Evolutionary conservation across 2,797 vertebrate species (phyloP), one percentile per base, ranked within the genome.

Genomic region (Synaphobranchus kaupii): DNA sequence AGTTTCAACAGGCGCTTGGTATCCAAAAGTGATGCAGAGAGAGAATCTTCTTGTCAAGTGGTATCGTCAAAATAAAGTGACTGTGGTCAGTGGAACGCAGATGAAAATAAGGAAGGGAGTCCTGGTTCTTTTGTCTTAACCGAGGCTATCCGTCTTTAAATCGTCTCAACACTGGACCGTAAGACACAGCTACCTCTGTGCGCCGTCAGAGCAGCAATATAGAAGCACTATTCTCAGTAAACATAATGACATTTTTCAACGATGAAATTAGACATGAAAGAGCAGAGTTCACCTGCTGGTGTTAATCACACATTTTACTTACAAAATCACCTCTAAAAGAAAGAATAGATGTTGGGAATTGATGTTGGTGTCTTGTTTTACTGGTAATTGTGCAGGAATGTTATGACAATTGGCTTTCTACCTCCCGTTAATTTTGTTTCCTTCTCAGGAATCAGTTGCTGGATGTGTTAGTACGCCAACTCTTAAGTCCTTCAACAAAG

Each of bases 51-150:
- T 93, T 96, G 96, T 97, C 95, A 95, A 96, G 94, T 94, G 94
- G 97, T 96, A 97, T 94, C 95, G 94, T 95, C 20, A 20, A 95
- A 96, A 97, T 97, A 95, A 96, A 96, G 96, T 95, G 96, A 95
- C 95, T 94, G 93, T 91, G 90, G 93, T 93, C 94, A 94, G 90
- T 94, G 93, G 95, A 95, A 93, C 3, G 88, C 87, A 93, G 91
- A 92, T 90, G 50, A 92, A 93, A 94, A 92, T 89, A 89, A 94
- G 93, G 94, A 95, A 93, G 94, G 94, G 94, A 94, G 96, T 94
- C 90, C 89, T 88, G 85, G 90, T 87, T 66, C 89, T 94, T 96
- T 96, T 95, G 96, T 96, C 94, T 94, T 31, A 85, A 89, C 92
- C 94, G 63, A 68, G 25, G n/a, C 63, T 94, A 95, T 92, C 93